phyloP scores from a whole-genome alignment of 2,888 invertebrate species.

The Parapristionchus giblindavisi region DNA sequence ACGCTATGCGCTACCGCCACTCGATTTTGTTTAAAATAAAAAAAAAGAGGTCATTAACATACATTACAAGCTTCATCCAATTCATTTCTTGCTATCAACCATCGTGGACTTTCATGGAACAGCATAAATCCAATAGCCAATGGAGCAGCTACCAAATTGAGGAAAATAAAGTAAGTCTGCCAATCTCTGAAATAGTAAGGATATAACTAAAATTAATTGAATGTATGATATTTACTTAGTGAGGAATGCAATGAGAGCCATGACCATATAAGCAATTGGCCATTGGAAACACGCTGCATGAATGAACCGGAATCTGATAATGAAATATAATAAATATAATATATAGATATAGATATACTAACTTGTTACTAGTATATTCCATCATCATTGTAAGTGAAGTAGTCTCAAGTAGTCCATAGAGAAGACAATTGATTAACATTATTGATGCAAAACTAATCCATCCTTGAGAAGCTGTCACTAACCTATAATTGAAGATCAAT shows the following conservation, averaged over 20 bases:
- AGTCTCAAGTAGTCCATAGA: conserved; percentile 64
- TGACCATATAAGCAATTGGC: conserved; percentile 64
- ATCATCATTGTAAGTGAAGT: conserved; percentile 64
- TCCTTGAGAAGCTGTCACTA: conserved; percentile 53
- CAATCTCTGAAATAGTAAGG: conserved; percentile 46
- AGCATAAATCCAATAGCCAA: conserved; percentile 65
- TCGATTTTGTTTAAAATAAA: no score
- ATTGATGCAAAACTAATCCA: conserved; percentile 60
- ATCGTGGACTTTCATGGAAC: conserved; percentile 62
- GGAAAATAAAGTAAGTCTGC: conserved; percentile 66
- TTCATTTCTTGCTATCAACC: conserved; percentile 60
- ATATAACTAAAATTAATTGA: background rate
- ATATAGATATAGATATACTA: background rate
- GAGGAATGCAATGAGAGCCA: conserved; percentile 61
- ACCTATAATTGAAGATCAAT: no score
- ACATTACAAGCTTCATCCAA: conserved; percentile 61
- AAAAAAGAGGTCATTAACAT: background rate
- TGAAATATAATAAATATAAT: background rate
- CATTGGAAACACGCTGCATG: conserved; percentile 57
- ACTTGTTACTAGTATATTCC: conserved; percentile 65
- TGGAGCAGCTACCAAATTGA: conserved; percentile 62
- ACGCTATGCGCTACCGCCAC: no score
- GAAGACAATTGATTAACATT: conserved; percentile 61
- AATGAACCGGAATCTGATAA: conserved; percentile 52
- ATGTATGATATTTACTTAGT: conserved; percentile 41